Percentiles rank a stretch among this genome's conserved stretches.
Conservation (phyloP, 2,797 vertebrate genomes). For the Momotus momota region DNA sequence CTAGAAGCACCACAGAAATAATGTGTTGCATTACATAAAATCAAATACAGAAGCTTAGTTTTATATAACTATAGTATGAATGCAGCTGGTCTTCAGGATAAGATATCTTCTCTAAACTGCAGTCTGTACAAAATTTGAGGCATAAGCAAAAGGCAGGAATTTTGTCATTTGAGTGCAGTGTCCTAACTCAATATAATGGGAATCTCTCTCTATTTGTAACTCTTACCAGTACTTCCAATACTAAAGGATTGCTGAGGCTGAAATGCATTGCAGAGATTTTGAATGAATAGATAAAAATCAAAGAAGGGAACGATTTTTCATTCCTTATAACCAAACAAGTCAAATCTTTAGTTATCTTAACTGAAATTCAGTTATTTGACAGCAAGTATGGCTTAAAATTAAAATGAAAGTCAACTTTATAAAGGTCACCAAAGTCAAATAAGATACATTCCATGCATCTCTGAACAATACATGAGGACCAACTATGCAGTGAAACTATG, state of each 20-base stretch:
- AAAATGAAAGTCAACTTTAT: not conserved
- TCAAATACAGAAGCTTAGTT: constrained; percentile 21
- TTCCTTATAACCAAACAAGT: not conserved
- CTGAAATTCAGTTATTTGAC: not conserved
- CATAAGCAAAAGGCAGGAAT: not conserved
- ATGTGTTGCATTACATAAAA: constrained; percentile 45
- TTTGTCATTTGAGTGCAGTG: not conserved
- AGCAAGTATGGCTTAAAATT: not conserved
- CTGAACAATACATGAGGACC: not conserved
- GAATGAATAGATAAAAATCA: not conserved
- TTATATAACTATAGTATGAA: constrained; percentile 48
- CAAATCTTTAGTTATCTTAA: not conserved
- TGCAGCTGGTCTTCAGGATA: constrained; percentile 6
- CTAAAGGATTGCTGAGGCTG: not conserved
- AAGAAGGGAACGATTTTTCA: not conserved
- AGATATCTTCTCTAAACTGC: not conserved
- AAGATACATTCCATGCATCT: not conserved
- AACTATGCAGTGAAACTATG: constrained; percentile 4
- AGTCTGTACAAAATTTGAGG: not conserved
- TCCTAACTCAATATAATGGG: not conserved
- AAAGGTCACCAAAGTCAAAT: not conserved
- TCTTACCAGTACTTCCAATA: not conserved
- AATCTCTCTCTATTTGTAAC: not conserved
- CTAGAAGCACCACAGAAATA: constrained; percentile 27
- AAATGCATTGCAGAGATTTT: not conserved